These are phyloP conservation scores for Venustoraphidia nigricollis DNA, from an alignment of 2,888 invertebrate species.

Conservation along the genomic window DNA sequence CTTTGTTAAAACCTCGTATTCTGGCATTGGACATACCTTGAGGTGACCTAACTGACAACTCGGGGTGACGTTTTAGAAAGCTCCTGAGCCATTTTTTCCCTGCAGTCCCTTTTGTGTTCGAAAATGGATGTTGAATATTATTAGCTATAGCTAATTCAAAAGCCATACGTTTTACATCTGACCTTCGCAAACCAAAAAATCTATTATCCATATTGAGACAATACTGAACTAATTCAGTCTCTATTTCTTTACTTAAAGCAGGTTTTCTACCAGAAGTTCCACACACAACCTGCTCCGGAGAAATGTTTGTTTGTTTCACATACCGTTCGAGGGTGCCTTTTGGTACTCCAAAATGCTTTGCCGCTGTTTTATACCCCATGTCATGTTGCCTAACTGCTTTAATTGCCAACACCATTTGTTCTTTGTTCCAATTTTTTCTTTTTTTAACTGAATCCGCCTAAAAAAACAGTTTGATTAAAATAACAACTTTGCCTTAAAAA, in stretches of 20 bases:
- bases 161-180: slow-evolving; percentile 14
- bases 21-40: slow-evolving; percentile 16
- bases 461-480: too few species aligned
- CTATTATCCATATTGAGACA: slow-evolving; percentile 14
- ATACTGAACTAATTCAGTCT: slow-evolving; percentile 13
- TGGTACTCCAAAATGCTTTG: slow-evolving; percentile 12
- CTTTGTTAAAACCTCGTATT: slow-evolving; percentile 17
- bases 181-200: slow-evolving; percentile 16
- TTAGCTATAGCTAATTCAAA: slow-evolving; percentile 14
- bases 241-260: slow-evolving; percentile 13
- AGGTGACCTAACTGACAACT: slow-evolving; percentile 15
- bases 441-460: neutral
- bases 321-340: slow-evolving; percentile 4
- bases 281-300: slow-evolving; percentile 2
- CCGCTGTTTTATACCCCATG: slow-evolving; percentile 13
- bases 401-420: slow-evolving; percentile 10
- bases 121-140: slow-evolving; percentile 14
- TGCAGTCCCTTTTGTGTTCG: slow-evolving; percentile 12
- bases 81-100: slow-evolving; percentile 17
- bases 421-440: slow-evolving; percentile 12
- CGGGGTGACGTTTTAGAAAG: slow-evolving; percentile 16
- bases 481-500: too few species aligned
- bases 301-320: neutral
- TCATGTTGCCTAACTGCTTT: slow-evolving; percentile 9
- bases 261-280: slow-evolving; percentile 9